Evolutionary conservation across 53 echinoderm and acorn worm genomes (phyloP), one percentile per base, ranked within the genome.

Genomic region (Temnopleurus reevesii): DNA sequence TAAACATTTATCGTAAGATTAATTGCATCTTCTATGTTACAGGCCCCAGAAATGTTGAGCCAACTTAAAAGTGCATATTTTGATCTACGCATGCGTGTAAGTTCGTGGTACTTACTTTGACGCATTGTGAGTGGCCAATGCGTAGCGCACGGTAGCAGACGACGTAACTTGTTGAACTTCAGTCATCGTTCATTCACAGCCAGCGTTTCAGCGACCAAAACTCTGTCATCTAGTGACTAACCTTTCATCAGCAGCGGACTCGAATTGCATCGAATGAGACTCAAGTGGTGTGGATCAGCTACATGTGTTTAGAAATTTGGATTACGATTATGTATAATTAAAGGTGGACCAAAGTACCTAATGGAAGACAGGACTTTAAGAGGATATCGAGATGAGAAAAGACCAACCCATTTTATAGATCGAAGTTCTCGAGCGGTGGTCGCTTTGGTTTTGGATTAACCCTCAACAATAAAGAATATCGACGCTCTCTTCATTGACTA

Each of bases 121-220:
- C 4, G 71, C 41, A 71, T 23, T 71, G 71, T 71, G 71, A 71
- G 21, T 71, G 71, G 71, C 71, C 23, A 41, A 21, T 71, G 36
- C 71, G 71, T 71, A 23, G 33, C 30, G n/a, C n/a, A n/a, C n/a
- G 34, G 8, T 63, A 63, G 71, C 63, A 63, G 63, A 63, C 63
- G 63, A 63, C 34, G 63, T n/a, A n/a, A n/a, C 71, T 41, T 71
- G 71, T 71, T 71, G 71, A 71, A 71, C 71, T 71, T 71, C 71
- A 71, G 71, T 41, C 71, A 36, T 18, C 18, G 56, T 24, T 3
- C 6, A 71, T n/a, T 21, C 41, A 41, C 63, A n/a, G 71, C 21
- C 0, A 43, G 41, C 38, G 71, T 27, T 71, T 23, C 71, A 27
- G 71, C 21, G 71, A 71, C 41, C 71, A 63, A 33, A 71, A 21